Percentiles rank a stretch among this genome's conserved stretches.
Evolutionary conservation across 2,797 vertebrate genomes (phyloP).

Genomic region (Xenentodon cancila): DNA sequence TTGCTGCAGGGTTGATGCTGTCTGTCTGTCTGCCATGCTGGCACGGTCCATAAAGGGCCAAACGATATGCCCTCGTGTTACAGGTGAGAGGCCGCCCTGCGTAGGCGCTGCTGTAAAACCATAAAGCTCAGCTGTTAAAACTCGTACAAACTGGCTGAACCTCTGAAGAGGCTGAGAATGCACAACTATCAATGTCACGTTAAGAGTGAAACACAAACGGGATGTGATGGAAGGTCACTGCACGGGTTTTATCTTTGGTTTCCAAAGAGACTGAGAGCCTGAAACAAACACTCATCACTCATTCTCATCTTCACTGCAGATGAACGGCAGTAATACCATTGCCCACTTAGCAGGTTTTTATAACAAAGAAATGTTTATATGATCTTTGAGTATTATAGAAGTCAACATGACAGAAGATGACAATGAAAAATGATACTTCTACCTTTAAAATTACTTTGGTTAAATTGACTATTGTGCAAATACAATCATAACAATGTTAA

Average conservation of each 20-base stretch:
- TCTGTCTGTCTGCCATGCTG: conserved; percentile 44
- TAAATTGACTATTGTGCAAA: too few relatives aligned
- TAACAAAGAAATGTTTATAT: too few relatives aligned
- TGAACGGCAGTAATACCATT: background rate
- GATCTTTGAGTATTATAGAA: too few relatives aligned
- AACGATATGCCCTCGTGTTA: conserved; percentile 16
- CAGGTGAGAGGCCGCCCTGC: background rate
- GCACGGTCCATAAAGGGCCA: conserved; percentile 53
- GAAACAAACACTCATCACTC: too few relatives aligned
- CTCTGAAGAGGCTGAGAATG: background rate
- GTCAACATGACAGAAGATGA: too few relatives aligned
- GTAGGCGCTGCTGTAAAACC: conserved; percentile 40
- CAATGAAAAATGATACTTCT: too few relatives aligned
- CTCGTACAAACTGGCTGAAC: conserved; percentile 38
- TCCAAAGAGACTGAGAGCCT: background rate
- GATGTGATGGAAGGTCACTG: conserved; percentile 10
- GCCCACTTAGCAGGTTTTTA: background rate
- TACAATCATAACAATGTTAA: too few relatives aligned
- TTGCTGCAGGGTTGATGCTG: conserved; percentile 22
- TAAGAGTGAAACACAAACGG: conserved; percentile 6
- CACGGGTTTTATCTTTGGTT: background rate
- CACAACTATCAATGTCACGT: conserved; percentile 2
- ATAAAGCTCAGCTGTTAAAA: conserved; percentile 58
- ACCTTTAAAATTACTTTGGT: too few relatives aligned
- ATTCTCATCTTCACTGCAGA: background rate